phyloP scores from a whole-genome alignment of 2,888 invertebrate species.

The Pollenia griseotomentosa region DNA sequence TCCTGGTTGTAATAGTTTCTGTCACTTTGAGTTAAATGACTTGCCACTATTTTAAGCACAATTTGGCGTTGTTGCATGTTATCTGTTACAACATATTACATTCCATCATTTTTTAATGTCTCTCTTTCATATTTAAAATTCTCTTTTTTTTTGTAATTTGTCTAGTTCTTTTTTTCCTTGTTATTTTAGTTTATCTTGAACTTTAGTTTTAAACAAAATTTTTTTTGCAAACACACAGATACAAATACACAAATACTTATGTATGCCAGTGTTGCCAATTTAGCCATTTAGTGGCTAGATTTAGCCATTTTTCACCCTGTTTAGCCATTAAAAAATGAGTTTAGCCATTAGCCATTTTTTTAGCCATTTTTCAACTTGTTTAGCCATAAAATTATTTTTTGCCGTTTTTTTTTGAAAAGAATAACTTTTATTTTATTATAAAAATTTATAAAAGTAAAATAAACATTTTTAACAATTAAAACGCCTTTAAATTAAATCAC shows the following conservation, averaged over 20 bases:
- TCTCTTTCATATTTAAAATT: not conserved
- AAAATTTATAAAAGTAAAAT: too few relatives aligned
- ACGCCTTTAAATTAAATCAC: too few relatives aligned
- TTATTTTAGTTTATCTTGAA: slow-evolving; percentile 42
- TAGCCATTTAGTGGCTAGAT: too few relatives aligned
- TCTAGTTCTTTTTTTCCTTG: not conserved
- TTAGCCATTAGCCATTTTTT: too few relatives aligned
- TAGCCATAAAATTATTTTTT: too few relatives aligned
- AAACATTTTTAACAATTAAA: too few relatives aligned
- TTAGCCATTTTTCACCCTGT: too few relatives aligned
- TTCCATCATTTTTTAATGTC: not conserved
- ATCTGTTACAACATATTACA: slow-evolving; percentile 30
- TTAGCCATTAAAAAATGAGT: too few relatives aligned
- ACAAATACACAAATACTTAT: not conserved
- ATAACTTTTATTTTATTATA: too few relatives aligned
- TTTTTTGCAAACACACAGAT: not conserved
- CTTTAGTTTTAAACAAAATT: slow-evolving; percentile 22
- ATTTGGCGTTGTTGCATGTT: slow-evolving; percentile 60
- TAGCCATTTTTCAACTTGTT: too few relatives aligned
- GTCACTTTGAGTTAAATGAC: slow-evolving; percentile 63
- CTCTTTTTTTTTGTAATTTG: slow-evolving; percentile 26
- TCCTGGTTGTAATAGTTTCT: slow-evolving; percentile 50
- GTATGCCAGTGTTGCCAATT: too few relatives aligned
- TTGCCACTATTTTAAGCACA: slow-evolving; percentile 67
- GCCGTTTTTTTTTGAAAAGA: too few relatives aligned